Evolutionary conservation across 1,140 invertebrate genomes (phyloP).

Genomic region (Pseudomyrmex concolor): DNA sequence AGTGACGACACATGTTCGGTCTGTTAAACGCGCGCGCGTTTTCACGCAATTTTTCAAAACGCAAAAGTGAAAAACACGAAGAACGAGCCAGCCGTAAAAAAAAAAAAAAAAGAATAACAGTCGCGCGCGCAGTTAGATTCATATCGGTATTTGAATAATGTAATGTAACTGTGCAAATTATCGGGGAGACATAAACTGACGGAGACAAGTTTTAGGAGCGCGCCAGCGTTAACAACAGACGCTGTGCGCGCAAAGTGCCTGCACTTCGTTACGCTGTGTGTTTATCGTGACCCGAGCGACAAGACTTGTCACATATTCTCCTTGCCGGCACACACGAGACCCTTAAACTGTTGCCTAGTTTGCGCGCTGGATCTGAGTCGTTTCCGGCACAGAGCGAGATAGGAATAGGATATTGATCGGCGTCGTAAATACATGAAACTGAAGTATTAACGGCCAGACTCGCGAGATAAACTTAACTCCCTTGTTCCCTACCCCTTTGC

Average conservation of each 20-base stretch:
- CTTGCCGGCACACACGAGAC: constrained; percentile 21
- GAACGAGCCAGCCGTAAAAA: neutral
- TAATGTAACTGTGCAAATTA: neutral
- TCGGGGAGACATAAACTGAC: neutral
- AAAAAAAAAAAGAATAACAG: neutral
- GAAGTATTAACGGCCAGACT: constrained; percentile 48
- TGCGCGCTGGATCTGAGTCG: constrained; percentile 43
- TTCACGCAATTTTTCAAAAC: neutral
- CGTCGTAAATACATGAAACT: constrained; percentile 49
- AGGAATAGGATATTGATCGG: constrained; percentile 54
- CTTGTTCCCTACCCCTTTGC: constrained; percentile 16
- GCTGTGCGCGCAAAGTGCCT: neutral
- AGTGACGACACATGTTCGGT: neutral
- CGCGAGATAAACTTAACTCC: constrained; percentile 29
- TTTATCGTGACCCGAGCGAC: constrained; percentile 30
- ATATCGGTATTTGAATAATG: constrained; percentile 6
- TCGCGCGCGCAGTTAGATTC: neutral
- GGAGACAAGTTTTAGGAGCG: neutral
- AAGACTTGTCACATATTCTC: constrained; percentile 49
- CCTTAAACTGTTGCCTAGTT: constrained; percentile 41
- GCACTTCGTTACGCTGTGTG: constrained; percentile 9
- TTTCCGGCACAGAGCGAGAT: constrained; percentile 38
- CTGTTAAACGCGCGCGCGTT: constrained; percentile 1
- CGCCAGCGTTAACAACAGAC: neutral
- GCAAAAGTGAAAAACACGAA: neutral